phyloP scores from a whole-genome alignment of 1,140 invertebrate genomes.

The Hyles vespertilio region DNA sequence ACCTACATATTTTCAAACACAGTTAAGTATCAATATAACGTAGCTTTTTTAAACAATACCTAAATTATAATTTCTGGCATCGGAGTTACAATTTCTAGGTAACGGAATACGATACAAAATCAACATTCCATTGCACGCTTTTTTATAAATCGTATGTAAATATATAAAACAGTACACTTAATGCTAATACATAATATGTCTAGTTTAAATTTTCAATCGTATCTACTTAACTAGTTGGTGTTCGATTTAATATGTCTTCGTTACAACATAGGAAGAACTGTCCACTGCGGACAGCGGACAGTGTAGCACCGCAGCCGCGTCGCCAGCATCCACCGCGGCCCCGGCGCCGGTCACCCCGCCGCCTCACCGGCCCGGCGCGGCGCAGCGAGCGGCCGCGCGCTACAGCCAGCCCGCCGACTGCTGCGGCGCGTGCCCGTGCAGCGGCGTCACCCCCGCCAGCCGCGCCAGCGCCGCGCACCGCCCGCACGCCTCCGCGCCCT shows the following conservation, averaged over 20 bases:
- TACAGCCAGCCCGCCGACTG: slow-evolving; percentile 69
- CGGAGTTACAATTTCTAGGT: no score
- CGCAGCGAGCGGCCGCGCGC: slow-evolving; percentile 1
- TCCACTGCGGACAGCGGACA: slow-evolving; percentile 2
- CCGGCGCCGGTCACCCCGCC: no score
- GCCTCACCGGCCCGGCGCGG: not conserved
- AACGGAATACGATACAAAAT: no score
- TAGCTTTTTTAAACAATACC: slow-evolving; percentile 4
- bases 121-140: no score
- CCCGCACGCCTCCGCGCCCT: slow-evolving; percentile 29
- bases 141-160: not conserved
- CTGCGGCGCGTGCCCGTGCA: slow-evolving; percentile 63
- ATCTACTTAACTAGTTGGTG: slow-evolving; percentile 64
- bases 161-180: slow-evolving; percentile 4
- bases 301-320: not conserved
- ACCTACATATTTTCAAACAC: no score
- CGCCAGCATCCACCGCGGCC: not conserved
- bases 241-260: slow-evolving; percentile 53
- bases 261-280: slow-evolving; percentile 32
- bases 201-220: slow-evolving; percentile 40
- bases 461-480: slow-evolving; percentile 55
- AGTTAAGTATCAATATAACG: not conserved
- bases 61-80: not conserved
- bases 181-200: slow-evolving; percentile 1
- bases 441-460: slow-evolving; percentile 62